A percentile compares a stretch with the other conserved stretches of the same genome.
Evolutionary conservation across 2,113 vertebrate genomes (phyloP).

Genomic region (Aleadryas rufinucha): DNA sequence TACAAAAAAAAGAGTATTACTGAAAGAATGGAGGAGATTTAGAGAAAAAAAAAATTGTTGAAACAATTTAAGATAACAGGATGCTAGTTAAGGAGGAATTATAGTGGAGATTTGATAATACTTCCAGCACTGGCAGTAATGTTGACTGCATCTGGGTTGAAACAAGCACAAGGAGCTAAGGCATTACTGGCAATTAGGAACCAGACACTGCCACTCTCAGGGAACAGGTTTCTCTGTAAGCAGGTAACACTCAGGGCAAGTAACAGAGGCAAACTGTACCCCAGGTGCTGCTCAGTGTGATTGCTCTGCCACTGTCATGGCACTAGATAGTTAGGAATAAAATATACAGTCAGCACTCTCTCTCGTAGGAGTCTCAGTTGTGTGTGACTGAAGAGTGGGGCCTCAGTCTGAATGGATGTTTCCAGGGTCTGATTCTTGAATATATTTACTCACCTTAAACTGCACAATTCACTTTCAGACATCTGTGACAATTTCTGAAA

Average conservation of each 20-base stretch:
- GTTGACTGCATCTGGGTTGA: background rate
- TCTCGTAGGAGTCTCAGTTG: background rate
- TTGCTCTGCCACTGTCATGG: background rate
- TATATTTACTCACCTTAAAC: background rate
- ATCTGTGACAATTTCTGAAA: background rate
- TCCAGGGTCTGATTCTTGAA: background rate
- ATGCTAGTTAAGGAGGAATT: slow-evolving; percentile 54
- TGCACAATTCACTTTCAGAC: background rate
- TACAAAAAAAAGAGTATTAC: background rate
- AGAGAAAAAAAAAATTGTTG: background rate
- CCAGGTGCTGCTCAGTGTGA: background rate
- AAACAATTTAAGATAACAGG: slow-evolving; percentile 37
- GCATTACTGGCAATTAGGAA: background rate
- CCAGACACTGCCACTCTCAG: background rate
- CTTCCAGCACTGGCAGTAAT: background rate
- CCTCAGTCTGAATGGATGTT: background rate
- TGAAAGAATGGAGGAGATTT: background rate
- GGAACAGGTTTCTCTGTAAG: background rate
- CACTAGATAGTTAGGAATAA: background rate
- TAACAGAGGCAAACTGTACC: background rate
- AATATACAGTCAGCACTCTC: background rate
- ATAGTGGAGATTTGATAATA: slow-evolving; percentile 4
- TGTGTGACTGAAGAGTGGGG: background rate
- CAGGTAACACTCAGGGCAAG: background rate
- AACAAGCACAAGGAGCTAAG: background rate